Evolutionary conservation across 1,140 invertebrate species (phyloP), one percentile per base, ranked within the genome.

Genomic region (Drosophila lowei): DNA sequence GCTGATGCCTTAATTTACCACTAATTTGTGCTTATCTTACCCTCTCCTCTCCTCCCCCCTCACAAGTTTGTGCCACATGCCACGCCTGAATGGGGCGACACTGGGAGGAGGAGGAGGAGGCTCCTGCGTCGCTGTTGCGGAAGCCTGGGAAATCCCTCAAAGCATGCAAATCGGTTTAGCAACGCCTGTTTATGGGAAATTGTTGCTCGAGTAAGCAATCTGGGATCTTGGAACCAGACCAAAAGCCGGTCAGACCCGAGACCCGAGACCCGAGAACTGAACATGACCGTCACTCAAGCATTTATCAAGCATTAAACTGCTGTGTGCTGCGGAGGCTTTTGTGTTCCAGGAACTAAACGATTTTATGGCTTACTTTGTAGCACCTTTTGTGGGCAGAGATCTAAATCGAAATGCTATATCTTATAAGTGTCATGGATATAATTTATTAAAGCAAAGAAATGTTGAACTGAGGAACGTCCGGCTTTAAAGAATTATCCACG

Each of bases 1-100:
- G 60, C 52, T 58, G 63, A 88, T 88, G 63, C 78, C 78, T 86
- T 88, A 81, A 86, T 86, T 88, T 86, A 79, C 81, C 81, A 83
- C 81, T 78, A 86, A 88, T 86, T 86, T 83, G 74, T 52, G 83
- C 83, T 81, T 81, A 86, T 86, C 70, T 47, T 30, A 44, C 61
- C 28, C 56, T 11, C 6, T 8, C 15, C 15, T 8, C 15, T 11
- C 6, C 68, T 44, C 46, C 34, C 30, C 34, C 47, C 52, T 42
- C 21, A 28, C 47, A 54, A 58, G 53, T 64, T 65, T 55, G 61
- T 57, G 66, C 50, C 74, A 42, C 62, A 65, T 56, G 75, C 53
- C 54, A 54, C 55, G 60, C 77, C 67, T 68, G 55, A 59, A 60
- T 75, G 54, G 53, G 54, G n/a, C 55, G 72, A 47, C 54, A 50